phyloP scores from a whole-genome alignment of 2,888 invertebrate species.

The Erebia epiphron region DNA sequence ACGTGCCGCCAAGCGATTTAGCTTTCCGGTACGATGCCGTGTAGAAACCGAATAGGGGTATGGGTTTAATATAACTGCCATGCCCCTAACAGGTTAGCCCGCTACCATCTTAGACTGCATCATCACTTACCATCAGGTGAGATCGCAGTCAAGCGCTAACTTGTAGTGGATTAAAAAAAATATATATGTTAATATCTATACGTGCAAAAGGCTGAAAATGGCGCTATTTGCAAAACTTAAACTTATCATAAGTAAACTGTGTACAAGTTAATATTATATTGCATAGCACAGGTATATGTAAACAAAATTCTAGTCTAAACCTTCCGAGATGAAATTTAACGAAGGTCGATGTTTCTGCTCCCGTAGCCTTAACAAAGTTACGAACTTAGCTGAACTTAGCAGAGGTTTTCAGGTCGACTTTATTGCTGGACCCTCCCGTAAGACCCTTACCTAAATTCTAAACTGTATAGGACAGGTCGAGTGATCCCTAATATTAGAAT shows the following conservation, averaged over 20 bases:
- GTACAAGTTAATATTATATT: slow-evolving; percentile 7
- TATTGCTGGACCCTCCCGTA: slow-evolving; percentile 13
- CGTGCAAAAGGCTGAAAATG: too few relatives aligned
- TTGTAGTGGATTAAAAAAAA: too few relatives aligned
- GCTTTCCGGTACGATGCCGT: too few relatives aligned
- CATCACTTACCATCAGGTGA: too few relatives aligned
- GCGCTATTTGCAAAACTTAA: neutral
- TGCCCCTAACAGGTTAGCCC: too few relatives aligned
- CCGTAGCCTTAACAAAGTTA: slow-evolving; percentile 21
- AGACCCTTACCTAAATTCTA: slow-evolving; percentile 20
- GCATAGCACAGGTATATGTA: neutral
- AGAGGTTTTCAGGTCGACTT: slow-evolving; percentile 20
- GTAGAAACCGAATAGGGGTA: too few relatives aligned
- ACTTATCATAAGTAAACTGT: slow-evolving; percentile 11
- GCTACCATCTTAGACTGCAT: too few relatives aligned
- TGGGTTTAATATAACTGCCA: too few relatives aligned
- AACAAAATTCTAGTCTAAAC: slow-evolving; percentile 5
- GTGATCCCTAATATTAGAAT: neutral
- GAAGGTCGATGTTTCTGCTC: slow-evolving; percentile 21
- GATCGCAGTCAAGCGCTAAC: too few relatives aligned
- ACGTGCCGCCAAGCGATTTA: too few relatives aligned
- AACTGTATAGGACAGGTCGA: slow-evolving; percentile 13
- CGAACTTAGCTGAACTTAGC: slow-evolving; percentile 17
- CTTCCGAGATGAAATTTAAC: slow-evolving; percentile 15
- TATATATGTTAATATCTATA: too few relatives aligned